phyloP scores from a whole-genome alignment of 2,113 vertebrate genomes.

The Helogale parvula region DNA sequence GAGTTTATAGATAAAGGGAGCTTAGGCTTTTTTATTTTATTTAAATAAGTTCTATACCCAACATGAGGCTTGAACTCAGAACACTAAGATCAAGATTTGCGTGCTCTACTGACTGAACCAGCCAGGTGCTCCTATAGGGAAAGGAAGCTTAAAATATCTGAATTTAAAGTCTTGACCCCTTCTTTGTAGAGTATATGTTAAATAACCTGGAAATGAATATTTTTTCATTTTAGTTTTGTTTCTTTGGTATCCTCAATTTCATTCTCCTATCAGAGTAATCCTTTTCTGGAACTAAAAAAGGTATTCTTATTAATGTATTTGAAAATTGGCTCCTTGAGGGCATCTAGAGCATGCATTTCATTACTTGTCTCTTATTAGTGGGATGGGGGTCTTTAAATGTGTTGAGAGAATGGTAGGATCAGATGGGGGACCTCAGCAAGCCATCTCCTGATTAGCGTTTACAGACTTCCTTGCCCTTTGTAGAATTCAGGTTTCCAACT shows the following conservation, averaged over 20 bases:
- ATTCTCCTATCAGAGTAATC: neutral
- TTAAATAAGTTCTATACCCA: neutral
- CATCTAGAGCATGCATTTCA: neutral
- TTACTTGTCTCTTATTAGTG: neutral
- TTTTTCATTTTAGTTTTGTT: constrained; percentile 11
- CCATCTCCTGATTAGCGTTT: neutral
- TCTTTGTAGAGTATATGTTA: constrained; percentile 35
- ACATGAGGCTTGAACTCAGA: neutral
- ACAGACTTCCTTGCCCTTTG: neutral
- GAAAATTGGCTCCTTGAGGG: neutral
- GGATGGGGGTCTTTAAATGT: neutral
- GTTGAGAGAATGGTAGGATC: neutral
- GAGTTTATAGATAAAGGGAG: neutral
- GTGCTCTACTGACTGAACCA: neutral
- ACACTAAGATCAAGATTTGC: neutral
- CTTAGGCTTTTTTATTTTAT: neutral
- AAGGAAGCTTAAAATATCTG: constrained; percentile 22
- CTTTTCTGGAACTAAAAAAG: constrained; percentile 26
- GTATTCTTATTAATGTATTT: neutral
- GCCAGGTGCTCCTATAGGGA: neutral
- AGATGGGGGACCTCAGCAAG: neutral
- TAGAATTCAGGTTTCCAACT: neutral
- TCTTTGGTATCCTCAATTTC: constrained; percentile 18
- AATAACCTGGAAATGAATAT: neutral
- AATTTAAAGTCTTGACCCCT: constrained; percentile 27